Evolutionary conservation across 2,888 invertebrate species (phyloP).

Genomic region (Polydrusus pterygomalis): DNA sequence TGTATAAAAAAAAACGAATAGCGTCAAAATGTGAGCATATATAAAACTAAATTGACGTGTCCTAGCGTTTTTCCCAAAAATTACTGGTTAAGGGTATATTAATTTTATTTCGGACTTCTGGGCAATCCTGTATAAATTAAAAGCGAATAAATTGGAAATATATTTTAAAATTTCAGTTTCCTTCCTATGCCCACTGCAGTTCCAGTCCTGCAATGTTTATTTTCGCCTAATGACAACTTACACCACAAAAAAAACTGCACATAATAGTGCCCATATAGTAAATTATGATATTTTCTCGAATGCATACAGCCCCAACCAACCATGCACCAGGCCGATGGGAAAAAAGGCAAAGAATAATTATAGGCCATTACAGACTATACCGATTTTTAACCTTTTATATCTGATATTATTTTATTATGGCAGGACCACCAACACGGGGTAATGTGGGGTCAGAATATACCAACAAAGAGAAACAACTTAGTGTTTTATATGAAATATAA

Average conservation of each 20-base stretch:
- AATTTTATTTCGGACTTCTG: too few species aligned
- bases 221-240: constrained; percentile 31
- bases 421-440: constrained; percentile 65
- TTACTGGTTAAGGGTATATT: too few species aligned
- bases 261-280: constrained; percentile 41
- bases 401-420: constrained; percentile 68
- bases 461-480: constrained; percentile 17
- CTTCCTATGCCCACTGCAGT: too few species aligned
- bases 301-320: constrained; percentile 34
- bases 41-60: too few species aligned
- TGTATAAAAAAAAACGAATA: too few species aligned
- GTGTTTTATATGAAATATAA: constrained; percentile 14
- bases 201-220: background rate
- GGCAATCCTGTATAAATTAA: too few species aligned
- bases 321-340: constrained; percentile 61
- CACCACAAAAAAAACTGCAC: constrained; percentile 16
- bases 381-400: constrained; percentile 65
- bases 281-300: constrained; percentile 56
- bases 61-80: too few species aligned
- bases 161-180: too few species aligned
- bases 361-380: constrained; percentile 65
- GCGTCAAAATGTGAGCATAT: too few species aligned
- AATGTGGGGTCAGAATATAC: constrained; percentile 24
- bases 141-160: too few species aligned
- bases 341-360: constrained; percentile 66